Conservation (phyloP, 2,888 invertebrate genomes). For the Choristoneura rosaceana region DNA sequence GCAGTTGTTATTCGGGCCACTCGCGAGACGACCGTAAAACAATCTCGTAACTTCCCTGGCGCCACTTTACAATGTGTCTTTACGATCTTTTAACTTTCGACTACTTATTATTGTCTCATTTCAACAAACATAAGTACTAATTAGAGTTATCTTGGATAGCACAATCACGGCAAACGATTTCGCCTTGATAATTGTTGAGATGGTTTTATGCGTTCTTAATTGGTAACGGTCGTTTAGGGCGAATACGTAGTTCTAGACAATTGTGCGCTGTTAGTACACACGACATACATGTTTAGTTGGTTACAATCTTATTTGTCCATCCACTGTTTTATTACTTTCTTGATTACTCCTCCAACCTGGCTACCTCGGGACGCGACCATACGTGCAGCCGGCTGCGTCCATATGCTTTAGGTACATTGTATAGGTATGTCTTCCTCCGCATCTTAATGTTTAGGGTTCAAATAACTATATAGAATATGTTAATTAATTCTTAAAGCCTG, state of each 20-base stretch:
- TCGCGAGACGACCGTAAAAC: conserved; percentile 35
- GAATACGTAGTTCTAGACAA: conserved; percentile 2
- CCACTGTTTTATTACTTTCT: neutral
- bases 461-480: no score
- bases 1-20: conserved; percentile 34
- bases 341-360: neutral
- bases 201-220: conserved; percentile 57
- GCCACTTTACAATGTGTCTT: conserved; percentile 40
- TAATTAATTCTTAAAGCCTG: no score
- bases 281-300: neutral
- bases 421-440: no score
- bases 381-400: no score
- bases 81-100: conserved; percentile 42
- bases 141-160: conserved; percentile 43
- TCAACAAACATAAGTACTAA: conserved; percentile 51
- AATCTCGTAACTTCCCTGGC: conserved; percentile 39
- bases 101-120: conserved; percentile 46
- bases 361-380: no score
- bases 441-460: no score
- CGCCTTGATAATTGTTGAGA: conserved; percentile 57
- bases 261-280: conserved; percentile 1
- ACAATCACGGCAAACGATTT: conserved; percentile 53
- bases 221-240: conserved; percentile 41
- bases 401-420: no score
- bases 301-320: neutral